Base-by-base conservation (phyloP, 2,888 invertebrate species). In the Copidosoma aretas region DNA sequence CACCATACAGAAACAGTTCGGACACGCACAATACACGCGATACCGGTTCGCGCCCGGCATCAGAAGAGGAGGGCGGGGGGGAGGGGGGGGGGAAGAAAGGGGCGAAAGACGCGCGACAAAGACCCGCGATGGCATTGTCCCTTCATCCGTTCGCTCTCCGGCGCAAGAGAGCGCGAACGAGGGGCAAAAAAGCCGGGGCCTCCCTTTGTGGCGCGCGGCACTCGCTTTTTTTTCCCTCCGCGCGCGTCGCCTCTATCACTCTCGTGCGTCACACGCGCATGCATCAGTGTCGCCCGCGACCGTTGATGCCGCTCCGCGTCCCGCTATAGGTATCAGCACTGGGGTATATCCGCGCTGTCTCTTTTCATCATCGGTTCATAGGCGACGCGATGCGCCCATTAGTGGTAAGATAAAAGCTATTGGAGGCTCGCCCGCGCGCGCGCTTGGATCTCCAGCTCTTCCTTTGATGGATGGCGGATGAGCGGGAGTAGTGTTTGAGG, bases 321-420 rank as follows among this genome's bases (percentile, higher is more conserved):
- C 14, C 10, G 41, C 14, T 8, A 10, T 41, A 41, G 14, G 41
- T n/a, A n/a, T n/a, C 10, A 41, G 41, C 10, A 41, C 10, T 19
- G 21, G 5, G 5, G 17, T 49, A 24, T 15, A 24, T n/a, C 54
- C 17, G 51, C 60, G n/a, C 67, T 63, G 49, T 63, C 66, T 70
- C 64, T 71, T 70, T 70, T 70, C 67, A 72, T 70, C 79, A 78
- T 79, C 77, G 75, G 75, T 72, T 71, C 75, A 73, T 77, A 76
- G 66, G 66, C 57, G 60, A 64, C 57, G 66, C 74, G 76, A 76
- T 77, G 77, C 74, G 75, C 74, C 80, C 80, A 80, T 81, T 81
- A 81, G 77, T 69, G 77, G 76, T 75, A 73, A 74, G 75, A 75
- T 78, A 80, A 81, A 80, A 81, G 80, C 80, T 81, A 81, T 81